Evolutionary conservation across 2,797 vertebrate genomes (phyloP).

Genomic region (Phataginus tricuspis): DNA sequence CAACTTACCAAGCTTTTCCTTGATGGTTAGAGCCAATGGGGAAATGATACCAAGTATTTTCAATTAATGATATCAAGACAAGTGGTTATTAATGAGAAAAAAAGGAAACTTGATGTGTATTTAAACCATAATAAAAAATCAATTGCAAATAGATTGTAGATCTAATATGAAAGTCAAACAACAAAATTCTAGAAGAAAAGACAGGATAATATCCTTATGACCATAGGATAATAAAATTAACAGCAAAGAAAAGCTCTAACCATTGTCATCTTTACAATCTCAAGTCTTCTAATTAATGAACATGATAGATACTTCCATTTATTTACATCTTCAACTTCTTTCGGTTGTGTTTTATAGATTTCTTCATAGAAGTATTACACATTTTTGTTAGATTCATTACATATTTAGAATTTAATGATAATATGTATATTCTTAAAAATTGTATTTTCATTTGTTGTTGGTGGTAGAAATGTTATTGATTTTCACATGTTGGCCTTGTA

Average conservation of each 20-base stretch:
- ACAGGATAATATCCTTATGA: background rate
- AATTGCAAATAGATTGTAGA: background rate
- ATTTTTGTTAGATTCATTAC: conserved; percentile 1
- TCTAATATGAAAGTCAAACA: background rate
- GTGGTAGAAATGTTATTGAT: background rate
- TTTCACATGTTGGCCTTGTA: background rate
- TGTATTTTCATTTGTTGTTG: conserved; percentile 14
- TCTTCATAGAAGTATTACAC: background rate
- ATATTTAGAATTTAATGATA: background rate
- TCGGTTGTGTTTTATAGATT: background rate
- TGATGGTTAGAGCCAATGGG: background rate
- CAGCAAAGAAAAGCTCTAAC: background rate
- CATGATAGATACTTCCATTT: background rate
- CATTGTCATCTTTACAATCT: background rate
- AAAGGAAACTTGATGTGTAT: background rate
- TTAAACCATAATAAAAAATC: background rate
- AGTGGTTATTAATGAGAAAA: background rate
- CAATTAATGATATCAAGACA: background rate
- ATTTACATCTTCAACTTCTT: background rate
- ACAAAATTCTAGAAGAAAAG: background rate
- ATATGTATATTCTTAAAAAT: background rate
- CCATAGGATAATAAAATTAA: background rate
- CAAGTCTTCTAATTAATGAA: background rate
- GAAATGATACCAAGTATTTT: background rate
- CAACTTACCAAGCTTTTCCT: background rate